These are phyloP conservation scores for Eleginops maclovinus DNA, from an alignment of 2,113 vertebrate genomes.

Conservation along the genomic window DNA sequence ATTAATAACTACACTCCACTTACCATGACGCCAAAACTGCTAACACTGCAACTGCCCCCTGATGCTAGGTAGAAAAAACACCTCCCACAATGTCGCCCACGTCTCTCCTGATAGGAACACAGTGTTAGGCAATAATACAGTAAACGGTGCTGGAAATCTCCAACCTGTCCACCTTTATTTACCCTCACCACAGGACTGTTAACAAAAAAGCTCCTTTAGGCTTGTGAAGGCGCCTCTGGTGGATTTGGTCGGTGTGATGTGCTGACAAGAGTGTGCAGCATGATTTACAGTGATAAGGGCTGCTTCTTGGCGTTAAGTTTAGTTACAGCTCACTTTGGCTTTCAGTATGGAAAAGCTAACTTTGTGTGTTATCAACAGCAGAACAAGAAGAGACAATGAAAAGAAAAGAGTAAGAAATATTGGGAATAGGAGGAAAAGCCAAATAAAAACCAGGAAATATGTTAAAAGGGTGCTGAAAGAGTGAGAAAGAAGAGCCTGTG, in stretches of 20 bases:
- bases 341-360: constrained; percentile 12
- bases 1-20: constrained; percentile 84
- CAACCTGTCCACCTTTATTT: constrained; percentile 46
- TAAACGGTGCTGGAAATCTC: constrained; percentile 56
- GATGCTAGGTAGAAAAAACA: constrained; percentile 80
- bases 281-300: neutral
- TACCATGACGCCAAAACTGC: constrained; percentile 80
- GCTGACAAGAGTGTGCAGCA: neutral
- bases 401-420: constrained; percentile 14
- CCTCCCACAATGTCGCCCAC: constrained; percentile 79
- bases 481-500: constrained; percentile 40
- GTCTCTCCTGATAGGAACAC: constrained; percentile 66
- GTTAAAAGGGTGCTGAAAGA: constrained; percentile 47
- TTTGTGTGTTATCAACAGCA: constrained; percentile 25
- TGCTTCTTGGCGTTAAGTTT: constrained; percentile 19
- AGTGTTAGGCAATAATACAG: constrained; percentile 65
- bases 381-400: constrained; percentile 16
- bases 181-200: constrained; percentile 17
- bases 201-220: constrained; percentile 27
- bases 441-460: constrained; percentile 16
- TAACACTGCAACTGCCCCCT: constrained; percentile 81
- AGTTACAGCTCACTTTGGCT: constrained; percentile 19
- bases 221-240: constrained; percentile 11
- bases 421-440: neutral
- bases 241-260: neutral